Conservation (phyloP, 2,113 vertebrate genomes). For the Istiophorus platypterus region DNA sequence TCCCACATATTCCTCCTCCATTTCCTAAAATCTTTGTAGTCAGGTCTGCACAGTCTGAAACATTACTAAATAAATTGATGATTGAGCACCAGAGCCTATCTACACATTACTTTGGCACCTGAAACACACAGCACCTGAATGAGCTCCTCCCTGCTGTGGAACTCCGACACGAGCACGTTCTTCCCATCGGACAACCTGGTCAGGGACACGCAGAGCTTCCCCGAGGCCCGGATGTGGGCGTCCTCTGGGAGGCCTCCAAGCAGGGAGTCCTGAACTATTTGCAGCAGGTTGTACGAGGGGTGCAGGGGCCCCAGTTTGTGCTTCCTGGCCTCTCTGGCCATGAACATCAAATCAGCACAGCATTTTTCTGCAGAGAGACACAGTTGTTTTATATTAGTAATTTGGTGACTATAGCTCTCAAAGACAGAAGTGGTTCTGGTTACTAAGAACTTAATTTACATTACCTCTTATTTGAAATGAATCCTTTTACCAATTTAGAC, state of each 20-base stretch:
- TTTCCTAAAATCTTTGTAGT: too few species aligned
- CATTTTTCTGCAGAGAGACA: constrained; percentile 58
- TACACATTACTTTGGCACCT: too few species aligned
- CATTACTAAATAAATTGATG: too few species aligned
- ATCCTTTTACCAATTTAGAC: background rate
- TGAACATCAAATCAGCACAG: constrained; percentile 51
- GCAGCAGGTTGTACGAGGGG: constrained; percentile 86
- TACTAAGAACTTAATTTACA: background rate
- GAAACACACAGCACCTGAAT: constrained; percentile 85
- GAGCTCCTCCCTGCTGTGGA: constrained; percentile 90
- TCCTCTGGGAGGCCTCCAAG: constrained; percentile 85
- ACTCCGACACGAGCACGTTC: constrained; percentile 91
- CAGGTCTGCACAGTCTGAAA: too few species aligned
- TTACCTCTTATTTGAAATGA: background rate
- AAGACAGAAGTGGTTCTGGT: background rate
- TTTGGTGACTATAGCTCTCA: too few species aligned
- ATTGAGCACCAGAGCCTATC: too few species aligned
- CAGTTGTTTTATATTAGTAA: background rate
- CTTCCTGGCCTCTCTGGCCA: constrained; percentile 83
- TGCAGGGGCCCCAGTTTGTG: constrained; percentile 86
- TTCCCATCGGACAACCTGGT: constrained; percentile 89
- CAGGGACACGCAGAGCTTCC: constrained; percentile 89
- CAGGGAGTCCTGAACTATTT: constrained; percentile 79
- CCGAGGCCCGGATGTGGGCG: constrained; percentile 83
- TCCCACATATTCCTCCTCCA: too few species aligned